phyloP scores from a whole-genome alignment of 2,797 vertebrate species.

The Cuculus canorus region DNA sequence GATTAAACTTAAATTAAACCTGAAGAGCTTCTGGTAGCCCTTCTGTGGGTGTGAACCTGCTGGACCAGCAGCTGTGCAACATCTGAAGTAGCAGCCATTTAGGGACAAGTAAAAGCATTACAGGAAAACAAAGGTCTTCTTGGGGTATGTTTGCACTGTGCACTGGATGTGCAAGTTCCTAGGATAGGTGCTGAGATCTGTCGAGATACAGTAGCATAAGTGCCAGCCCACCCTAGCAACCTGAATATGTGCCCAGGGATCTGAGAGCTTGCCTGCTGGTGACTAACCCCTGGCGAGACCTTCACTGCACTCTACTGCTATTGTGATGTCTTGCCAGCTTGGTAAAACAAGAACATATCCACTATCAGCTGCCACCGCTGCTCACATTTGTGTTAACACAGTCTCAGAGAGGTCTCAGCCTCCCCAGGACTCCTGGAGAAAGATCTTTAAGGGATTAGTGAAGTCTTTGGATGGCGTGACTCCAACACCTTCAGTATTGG shows the following conservation, averaged over 20 bases:
- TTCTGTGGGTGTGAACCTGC: background rate
- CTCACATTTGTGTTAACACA: background rate
- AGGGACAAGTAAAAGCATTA: background rate
- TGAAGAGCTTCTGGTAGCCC: background rate
- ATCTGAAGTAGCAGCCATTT: background rate
- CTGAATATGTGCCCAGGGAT: background rate
- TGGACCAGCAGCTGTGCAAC: conserved; percentile 10
- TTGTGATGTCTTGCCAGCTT: background rate
- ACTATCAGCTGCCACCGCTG: background rate
- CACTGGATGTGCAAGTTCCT: background rate
- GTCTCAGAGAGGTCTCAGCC: background rate
- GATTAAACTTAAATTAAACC: conserved; percentile 32
- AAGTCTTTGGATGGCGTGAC: background rate
- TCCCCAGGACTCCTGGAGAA: background rate
- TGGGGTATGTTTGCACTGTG: background rate
- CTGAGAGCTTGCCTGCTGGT: background rate
- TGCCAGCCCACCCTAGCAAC: background rate
- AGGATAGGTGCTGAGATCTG: background rate
- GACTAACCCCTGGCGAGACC: background rate
- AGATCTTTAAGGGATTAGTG: background rate
- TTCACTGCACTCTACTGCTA: background rate
- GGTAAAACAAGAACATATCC: background rate
- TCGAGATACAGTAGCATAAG: background rate
- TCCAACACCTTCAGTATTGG: background rate
- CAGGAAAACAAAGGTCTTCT: background rate